phyloP scores from a whole-genome alignment of 2,888 invertebrate genomes.

The Cheilosia pagana region DNA sequence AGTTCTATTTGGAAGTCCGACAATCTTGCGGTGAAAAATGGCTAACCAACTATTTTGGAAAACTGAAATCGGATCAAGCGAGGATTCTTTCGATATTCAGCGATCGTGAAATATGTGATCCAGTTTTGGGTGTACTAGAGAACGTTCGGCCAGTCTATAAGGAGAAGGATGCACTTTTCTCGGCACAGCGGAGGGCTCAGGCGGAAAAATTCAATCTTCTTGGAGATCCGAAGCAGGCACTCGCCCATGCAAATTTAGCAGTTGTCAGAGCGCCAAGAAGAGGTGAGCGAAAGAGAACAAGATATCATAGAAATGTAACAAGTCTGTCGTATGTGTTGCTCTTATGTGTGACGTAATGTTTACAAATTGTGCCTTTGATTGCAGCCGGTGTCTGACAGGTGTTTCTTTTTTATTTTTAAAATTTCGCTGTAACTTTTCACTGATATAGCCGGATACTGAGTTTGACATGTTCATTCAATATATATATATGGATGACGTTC shows the following conservation, averaged over 20 bases:
- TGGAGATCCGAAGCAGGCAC: slow-evolving; percentile 85
- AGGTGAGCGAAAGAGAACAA: slow-evolving; percentile 82
- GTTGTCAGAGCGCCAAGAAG: slow-evolving; percentile 89
- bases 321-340: no score
- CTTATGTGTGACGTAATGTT: slow-evolving; percentile 35
- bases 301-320: no score
- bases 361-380: slow-evolving; percentile 6
- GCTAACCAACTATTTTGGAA: slow-evolving; percentile 86
- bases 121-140: slow-evolving; percentile 85
- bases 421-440: background rate
- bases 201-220: slow-evolving; percentile 86
- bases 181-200: slow-evolving; percentile 86
- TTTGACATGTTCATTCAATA: no score
- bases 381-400: background rate
- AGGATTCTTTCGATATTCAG: slow-evolving; percentile 84
- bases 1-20: slow-evolving; percentile 86
- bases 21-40: slow-evolving; percentile 84
- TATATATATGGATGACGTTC: no score
- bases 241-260: slow-evolving; percentile 88
- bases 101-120: slow-evolving; percentile 84
- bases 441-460: no score
- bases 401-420: background rate
- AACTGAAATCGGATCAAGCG: slow-evolving; percentile 85
- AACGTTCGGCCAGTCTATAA: slow-evolving; percentile 88
- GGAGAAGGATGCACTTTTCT: slow-evolving; percentile 87